Evolutionary conservation across 2,888 invertebrate species (phyloP), one percentile per base, ranked within the genome.

Genomic region (Tenthredo mesomela): DNA sequence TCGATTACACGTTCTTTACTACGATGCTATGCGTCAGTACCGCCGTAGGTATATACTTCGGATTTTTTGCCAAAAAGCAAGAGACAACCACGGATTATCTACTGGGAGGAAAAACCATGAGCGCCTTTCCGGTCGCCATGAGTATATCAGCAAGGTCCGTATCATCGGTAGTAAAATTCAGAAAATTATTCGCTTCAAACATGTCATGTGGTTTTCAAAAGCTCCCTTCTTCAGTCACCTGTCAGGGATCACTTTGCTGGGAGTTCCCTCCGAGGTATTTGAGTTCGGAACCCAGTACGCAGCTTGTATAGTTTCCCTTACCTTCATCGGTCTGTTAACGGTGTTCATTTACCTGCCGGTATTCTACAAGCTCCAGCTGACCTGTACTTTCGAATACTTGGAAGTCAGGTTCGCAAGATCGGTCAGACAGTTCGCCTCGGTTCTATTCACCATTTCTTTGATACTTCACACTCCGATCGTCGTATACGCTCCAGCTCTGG

Each of bases 221-320:
- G 12, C 87, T 80, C 88, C 85, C 58, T 77, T 61, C 93, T 94
- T 75, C 92, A 97, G 97, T 90, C 96, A 96, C 87, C 93, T 97
- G 89, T 97, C 97, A 3, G 97, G 97, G 58, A 95, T 97, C 73
- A 96, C 96, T 0, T 93, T 97, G 9, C 94, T 97, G 10, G 97
- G 96, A 0, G 95, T 96, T 10, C 97, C 97, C 0, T 95, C 96
- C 0, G 97, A 97, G 90, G 95, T 97, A 86, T 97, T 97, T 90
- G 93, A 95, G 40, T 95, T 95, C 90, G 97, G 97, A 5, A 95
- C 96, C 0, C 95, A 96, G 87, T 97, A 96, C 89, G 93, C 93
- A 85, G 91, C 93, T 33, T 92, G 93, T 43, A 89, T 92, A 54
- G 86, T 95, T 7, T 93, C 94, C 5, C 93, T 94, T 65, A 86